These are phyloP conservation scores for Augiades crinisus DNA, from an alignment of 2,888 invertebrate species.

Conservation along the genomic window DNA sequence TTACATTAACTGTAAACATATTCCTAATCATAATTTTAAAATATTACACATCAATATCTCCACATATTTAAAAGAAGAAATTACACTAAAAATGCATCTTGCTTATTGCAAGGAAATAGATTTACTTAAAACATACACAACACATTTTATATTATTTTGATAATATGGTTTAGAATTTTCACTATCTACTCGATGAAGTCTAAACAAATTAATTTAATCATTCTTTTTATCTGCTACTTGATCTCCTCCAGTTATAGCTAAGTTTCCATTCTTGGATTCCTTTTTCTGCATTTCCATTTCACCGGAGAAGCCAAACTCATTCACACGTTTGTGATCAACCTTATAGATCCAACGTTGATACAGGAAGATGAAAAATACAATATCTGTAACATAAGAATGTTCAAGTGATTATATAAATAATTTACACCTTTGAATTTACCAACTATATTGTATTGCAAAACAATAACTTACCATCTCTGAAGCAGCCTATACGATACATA, in stretches of 20 bases:
- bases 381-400: slow-evolving; percentile 90
- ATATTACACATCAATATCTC: too few relatives aligned
- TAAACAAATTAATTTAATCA: slow-evolving; percentile 51
- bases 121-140: slow-evolving; percentile 13
- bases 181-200: slow-evolving; percentile 30
- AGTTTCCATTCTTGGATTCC: slow-evolving; percentile 49
- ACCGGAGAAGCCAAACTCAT: slow-evolving; percentile 99
- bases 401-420: too few relatives aligned
- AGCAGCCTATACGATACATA: slow-evolving; percentile 98
- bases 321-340: slow-evolving; percentile 95
- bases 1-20: too few relatives aligned
- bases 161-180: slow-evolving; percentile 27
- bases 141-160: slow-evolving; percentile 13
- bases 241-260: slow-evolving; percentile 58
- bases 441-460: background rate
- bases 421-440: too few relatives aligned
- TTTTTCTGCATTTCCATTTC: slow-evolving; percentile 89
- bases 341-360: slow-evolving; percentile 99
- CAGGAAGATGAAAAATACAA: slow-evolving; percentile 98
- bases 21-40: too few relatives aligned
- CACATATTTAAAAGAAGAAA: too few relatives aligned
- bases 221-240: slow-evolving; percentile 66
- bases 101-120: background rate
- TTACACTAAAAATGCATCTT: slow-evolving; percentile 16
- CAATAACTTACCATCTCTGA: slow-evolving; percentile 90